Percentiles rank a stretch among this genome's conserved stretches.
Conservation (phyloP, 2,113 vertebrate genomes). For the Buteo buteo region DNA sequence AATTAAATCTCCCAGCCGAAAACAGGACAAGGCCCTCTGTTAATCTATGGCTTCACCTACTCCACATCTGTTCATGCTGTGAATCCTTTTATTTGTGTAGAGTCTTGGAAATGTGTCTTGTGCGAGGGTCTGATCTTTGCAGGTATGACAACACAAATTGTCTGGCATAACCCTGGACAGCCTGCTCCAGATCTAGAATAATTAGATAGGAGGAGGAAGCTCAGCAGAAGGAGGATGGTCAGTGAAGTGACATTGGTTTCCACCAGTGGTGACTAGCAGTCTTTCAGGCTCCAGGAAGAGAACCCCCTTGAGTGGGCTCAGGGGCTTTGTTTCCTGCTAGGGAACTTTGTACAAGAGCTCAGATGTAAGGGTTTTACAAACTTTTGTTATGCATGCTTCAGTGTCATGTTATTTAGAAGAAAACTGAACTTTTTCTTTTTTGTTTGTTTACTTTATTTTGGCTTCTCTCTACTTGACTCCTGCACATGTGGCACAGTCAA, state of each 20-base stretch:
- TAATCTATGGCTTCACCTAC: neutral
- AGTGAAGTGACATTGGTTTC: neutral
- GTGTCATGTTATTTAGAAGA: neutral
- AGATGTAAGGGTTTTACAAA: neutral
- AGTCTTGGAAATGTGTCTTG: neutral
- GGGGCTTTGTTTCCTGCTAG: neutral
- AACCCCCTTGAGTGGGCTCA: neutral
- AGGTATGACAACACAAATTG: neutral
- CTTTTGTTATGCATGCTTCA: neutral
- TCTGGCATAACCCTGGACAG: neutral
- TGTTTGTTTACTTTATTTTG: neutral
- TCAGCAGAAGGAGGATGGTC: neutral
- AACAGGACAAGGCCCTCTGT: no score
- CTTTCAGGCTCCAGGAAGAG: neutral
- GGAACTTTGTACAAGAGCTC: neutral
- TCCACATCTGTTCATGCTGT: neutral
- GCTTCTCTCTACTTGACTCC: neutral
- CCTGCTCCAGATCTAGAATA: neutral
- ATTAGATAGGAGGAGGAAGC: neutral
- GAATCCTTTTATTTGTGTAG: neutral
- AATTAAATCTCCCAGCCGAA: no score
- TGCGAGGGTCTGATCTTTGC: neutral
- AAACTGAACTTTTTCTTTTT: neutral
- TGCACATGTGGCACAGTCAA: neutral
- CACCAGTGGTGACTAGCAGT: neutral